These are phyloP conservation scores for Helicoverpa assulta DNA, from an alignment of 2,888 invertebrate genomes.

Conservation along the genomic window DNA sequence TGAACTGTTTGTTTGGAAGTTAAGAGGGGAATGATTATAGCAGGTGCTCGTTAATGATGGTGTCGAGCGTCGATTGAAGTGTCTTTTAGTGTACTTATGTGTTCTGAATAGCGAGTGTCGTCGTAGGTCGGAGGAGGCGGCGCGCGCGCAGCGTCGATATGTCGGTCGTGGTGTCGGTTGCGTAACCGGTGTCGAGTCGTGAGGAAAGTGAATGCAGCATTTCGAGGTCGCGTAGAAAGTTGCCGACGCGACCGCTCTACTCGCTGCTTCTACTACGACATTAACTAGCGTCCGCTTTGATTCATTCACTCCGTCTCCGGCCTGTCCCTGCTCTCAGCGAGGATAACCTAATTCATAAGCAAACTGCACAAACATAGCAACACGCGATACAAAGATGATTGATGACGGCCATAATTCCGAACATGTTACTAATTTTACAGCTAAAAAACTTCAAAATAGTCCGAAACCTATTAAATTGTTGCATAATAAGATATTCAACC, in stretches of 20 bases:
- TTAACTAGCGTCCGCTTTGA: constrained; percentile 62
- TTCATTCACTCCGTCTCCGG: constrained; percentile 65
- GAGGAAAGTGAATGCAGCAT: constrained; percentile 90
- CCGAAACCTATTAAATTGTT: constrained; percentile 79
- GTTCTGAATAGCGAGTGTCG: constrained; percentile 63
- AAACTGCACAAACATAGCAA: constrained; percentile 62
- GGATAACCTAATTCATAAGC: constrained; percentile 52
- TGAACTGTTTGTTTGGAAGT: constrained; percentile 66
- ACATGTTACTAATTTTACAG: constrained; percentile 70
- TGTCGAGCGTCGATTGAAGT: constrained; percentile 68
- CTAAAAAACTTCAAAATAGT: constrained; percentile 69
- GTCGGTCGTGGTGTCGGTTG: constrained; percentile 85
- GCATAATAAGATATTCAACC: constrained; percentile 87
- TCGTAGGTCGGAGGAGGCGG: constrained; percentile 42
- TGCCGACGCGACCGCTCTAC: constrained; percentile 76
- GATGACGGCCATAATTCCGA: constrained; percentile 66
- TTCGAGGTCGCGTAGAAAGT: constrained; percentile 90
- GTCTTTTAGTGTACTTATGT: constrained; percentile 53
- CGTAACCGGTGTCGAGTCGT: constrained; percentile 87
- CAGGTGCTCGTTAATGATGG: constrained; percentile 62
- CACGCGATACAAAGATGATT: constrained; percentile 70
- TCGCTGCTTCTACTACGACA: constrained; percentile 66
- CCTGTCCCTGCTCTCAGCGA: constrained; percentile 42
- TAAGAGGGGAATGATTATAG: constrained; percentile 46
- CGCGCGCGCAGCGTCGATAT: constrained; percentile 77